Evolutionary conservation across 1,140 invertebrate species (phyloP).

Genomic region (Bombus pascuorum): DNA sequence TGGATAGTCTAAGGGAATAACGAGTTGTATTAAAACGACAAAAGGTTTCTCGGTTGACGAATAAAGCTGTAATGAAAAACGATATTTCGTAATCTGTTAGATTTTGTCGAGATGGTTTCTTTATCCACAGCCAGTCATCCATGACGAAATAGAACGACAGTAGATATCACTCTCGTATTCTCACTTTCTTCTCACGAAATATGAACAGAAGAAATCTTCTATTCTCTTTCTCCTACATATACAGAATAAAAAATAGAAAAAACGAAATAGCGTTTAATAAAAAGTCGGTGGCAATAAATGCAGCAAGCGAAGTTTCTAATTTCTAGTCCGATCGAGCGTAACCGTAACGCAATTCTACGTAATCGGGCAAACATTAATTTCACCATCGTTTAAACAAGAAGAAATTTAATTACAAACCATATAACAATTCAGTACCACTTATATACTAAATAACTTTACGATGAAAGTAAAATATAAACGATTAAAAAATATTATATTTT

Average conservation of each 20-base stretch:
- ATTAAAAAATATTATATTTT: not conserved
- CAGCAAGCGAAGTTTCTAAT: not conserved
- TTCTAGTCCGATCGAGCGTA: not conserved
- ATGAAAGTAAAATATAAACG: not conserved
- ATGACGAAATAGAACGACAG: constrained; percentile 2
- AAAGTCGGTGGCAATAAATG: not conserved
- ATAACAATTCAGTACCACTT: not conserved
- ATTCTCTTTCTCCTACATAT: not conserved
- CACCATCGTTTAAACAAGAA: not conserved
- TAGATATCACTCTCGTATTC: not conserved
- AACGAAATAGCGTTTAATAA: not conserved
- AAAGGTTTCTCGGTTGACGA: constrained; percentile 4
- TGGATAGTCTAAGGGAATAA: not conserved
- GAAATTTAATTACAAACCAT: constrained; percentile 34
- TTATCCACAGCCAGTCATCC: not conserved
- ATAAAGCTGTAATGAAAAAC: not conserved
- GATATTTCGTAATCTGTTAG: not conserved
- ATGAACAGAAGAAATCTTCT: not conserved
- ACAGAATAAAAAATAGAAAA: not conserved
- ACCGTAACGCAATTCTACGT: not conserved
- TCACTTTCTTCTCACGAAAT: constrained; percentile 23
- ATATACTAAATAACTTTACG: constrained; percentile 23
- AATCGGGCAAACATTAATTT: not conserved
- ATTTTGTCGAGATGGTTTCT: not conserved
- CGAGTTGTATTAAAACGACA: not conserved